Evolutionary conservation across 2,797 vertebrate species (phyloP).

Genomic region (Urosaurus nigricauda): DNA sequence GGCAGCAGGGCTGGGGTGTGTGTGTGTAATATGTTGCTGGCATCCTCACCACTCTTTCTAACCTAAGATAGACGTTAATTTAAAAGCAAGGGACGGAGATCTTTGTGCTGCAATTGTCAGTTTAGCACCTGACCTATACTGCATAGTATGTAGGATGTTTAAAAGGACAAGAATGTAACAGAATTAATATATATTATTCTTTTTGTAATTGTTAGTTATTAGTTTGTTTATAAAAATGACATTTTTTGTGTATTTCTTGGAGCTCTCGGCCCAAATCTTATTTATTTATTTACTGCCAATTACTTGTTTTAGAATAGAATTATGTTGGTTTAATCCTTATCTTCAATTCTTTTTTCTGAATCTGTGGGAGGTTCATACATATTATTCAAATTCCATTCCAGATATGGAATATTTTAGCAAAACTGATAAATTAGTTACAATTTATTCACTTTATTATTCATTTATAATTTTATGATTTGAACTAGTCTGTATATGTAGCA

Average conservation of each 20-base stretch:
- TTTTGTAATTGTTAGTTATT: background rate
- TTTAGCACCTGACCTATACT: background rate
- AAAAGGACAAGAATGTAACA: background rate
- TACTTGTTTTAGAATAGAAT: background rate
- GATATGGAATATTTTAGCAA: background rate
- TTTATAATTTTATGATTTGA: constrained; percentile 32
- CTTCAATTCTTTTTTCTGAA: background rate
- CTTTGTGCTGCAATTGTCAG: background rate
- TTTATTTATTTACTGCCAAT: background rate
- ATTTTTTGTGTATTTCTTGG: background rate
- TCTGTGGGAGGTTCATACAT: background rate
- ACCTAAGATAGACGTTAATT: background rate
- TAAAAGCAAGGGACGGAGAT: background rate
- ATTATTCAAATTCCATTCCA: too few relatives aligned
- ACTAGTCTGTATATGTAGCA: constrained; percentile 29
- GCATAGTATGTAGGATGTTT: background rate
- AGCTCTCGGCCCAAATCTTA: background rate
- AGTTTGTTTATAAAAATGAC: background rate
- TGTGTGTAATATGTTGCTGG: background rate
- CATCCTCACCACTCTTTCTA: background rate
- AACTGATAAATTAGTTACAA: background rate
- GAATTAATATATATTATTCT: background rate
- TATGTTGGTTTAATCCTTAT: constrained; percentile 7
- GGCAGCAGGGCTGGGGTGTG: too few relatives aligned
- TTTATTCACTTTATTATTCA: constrained; percentile 12